Conservation (phyloP, 2,113 vertebrate genomes). For the Leptobrachium leishanense region DNA sequence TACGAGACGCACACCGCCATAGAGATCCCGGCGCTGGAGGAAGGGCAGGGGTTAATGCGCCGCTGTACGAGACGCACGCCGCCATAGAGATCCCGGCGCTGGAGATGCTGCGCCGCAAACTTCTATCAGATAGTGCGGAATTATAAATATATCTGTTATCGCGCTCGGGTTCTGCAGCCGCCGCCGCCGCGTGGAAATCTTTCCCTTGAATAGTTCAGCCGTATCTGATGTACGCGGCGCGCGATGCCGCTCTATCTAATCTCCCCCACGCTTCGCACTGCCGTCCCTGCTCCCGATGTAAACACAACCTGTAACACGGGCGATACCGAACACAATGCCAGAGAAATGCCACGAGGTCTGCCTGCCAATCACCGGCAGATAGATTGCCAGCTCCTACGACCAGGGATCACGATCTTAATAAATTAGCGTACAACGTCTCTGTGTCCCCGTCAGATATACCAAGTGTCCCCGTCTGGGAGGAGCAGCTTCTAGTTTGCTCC, state of each 20-base stretch:
- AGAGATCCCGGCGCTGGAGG: background rate
- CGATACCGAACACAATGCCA: background rate
- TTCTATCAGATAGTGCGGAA: constrained; percentile 12
- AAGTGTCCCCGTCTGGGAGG: no score
- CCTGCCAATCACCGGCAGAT: background rate
- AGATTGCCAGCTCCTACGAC: background rate
- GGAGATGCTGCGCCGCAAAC: background rate
- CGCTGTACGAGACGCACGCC: background rate
- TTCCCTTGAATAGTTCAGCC: constrained; percentile 29
- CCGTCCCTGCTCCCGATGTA: constrained; percentile 5
- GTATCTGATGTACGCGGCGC: constrained; percentile 15
- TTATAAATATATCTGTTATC: constrained; percentile 28
- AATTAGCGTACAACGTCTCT: no score
- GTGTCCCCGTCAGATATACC: no score
- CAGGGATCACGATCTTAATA: no score
- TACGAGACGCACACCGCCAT: no score
- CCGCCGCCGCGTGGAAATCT: constrained; percentile 6
- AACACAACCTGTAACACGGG: constrained; percentile 25
- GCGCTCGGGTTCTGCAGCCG: background rate
- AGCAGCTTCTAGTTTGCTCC: no score
- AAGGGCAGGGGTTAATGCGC: background rate
- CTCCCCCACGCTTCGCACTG: background rate
- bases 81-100: background rate
- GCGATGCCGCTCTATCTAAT: constrained; percentile 7
- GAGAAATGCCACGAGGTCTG: background rate